phyloP scores from a whole-genome alignment of 2,113 vertebrate species.

The Prinia subflava region DNA sequence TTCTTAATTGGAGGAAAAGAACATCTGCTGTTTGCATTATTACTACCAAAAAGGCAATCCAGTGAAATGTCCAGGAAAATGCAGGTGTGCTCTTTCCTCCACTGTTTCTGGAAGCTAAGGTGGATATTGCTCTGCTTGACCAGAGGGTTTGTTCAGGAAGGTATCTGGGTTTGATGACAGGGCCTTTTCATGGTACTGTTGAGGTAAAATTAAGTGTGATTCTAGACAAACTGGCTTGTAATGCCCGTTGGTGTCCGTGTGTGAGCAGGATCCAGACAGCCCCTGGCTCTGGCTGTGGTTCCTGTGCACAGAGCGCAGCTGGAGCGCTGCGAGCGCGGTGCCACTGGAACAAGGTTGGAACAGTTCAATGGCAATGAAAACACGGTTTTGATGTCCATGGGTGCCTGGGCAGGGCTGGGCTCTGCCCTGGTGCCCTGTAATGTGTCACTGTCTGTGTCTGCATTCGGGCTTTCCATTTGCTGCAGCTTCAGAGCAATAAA shows the following conservation, averaged over 20 bases:
- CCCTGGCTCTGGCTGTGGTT: background rate
- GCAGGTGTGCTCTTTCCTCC: conserved; percentile 37
- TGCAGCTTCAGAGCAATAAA: conserved; percentile 80
- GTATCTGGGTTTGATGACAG: background rate
- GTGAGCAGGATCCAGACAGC: background rate
- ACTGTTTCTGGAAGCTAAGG: conserved; percentile 56
- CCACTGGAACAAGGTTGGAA: background rate
- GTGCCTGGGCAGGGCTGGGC: conserved; percentile 36
- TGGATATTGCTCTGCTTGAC: conserved; percentile 61
- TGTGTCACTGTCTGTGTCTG: background rate
- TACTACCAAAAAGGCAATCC: conserved; percentile 63
- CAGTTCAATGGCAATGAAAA: conserved; percentile 11
- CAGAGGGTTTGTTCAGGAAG: conserved; percentile 41
- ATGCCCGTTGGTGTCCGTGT: background rate
- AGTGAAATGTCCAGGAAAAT: background rate
- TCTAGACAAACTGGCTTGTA: background rate
- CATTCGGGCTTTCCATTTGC: conserved; percentile 63
- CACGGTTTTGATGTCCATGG: background rate
- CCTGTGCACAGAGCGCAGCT: background rate
- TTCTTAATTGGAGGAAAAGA: conserved; percentile 39
- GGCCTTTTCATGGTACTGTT: conserved; percentile 31
- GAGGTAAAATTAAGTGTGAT: background rate
- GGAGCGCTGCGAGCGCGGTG: background rate
- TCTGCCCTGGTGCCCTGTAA: conserved; percentile 27
- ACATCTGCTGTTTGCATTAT: conserved; percentile 44